Percentiles rank a stretch among this genome's conserved stretches.
Evolutionary conservation across 1,140 invertebrate species (phyloP).

Genomic region (Heliconius nattereri): DNA sequence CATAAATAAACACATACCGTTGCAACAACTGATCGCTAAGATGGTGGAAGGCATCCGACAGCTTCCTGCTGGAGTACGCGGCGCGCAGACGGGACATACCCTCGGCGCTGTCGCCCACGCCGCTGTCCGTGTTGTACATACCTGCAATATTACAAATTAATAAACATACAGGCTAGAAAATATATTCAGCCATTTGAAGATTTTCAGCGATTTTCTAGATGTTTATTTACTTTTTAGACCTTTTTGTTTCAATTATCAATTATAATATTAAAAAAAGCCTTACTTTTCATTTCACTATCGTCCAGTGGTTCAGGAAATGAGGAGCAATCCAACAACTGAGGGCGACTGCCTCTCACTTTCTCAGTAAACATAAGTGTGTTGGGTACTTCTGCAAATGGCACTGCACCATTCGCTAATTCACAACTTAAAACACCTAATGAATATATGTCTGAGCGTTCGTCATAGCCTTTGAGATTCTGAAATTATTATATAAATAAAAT

Average conservation of each 20-base stretch:
- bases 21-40: conserved; percentile 82
- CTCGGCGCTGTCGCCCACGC: conserved; percentile 66
- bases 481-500: conserved; percentile 36
- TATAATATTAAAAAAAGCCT: conserved; percentile 24
- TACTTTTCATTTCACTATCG: conserved; percentile 78
- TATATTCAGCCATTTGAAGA: too few species aligned
- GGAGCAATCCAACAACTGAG: conserved; percentile 89
- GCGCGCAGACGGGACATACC: conserved; percentile 62
- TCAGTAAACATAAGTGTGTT: conserved; percentile 94
- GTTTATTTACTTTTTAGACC: too few species aligned
- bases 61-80: conserved; percentile 82
- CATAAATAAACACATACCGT: conserved; percentile 41
- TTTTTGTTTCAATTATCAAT: too few species aligned
- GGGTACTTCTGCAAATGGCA: conserved; percentile 91
- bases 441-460: conserved; percentile 94
- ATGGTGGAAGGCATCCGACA: conserved; percentile 88
- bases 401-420: conserved; percentile 93
- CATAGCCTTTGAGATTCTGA: conserved; percentile 93
- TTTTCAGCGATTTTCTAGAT: too few species aligned
- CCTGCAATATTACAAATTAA: conserved; percentile 37
- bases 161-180: too few species aligned
- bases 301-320: conserved; percentile 84
- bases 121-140: conserved; percentile 67
- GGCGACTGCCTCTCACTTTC: conserved; percentile 90
- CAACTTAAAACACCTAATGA: conserved; percentile 93